phyloP scores from a whole-genome alignment of 2,113 vertebrate species.

The Orthonyx spaldingii region DNA sequence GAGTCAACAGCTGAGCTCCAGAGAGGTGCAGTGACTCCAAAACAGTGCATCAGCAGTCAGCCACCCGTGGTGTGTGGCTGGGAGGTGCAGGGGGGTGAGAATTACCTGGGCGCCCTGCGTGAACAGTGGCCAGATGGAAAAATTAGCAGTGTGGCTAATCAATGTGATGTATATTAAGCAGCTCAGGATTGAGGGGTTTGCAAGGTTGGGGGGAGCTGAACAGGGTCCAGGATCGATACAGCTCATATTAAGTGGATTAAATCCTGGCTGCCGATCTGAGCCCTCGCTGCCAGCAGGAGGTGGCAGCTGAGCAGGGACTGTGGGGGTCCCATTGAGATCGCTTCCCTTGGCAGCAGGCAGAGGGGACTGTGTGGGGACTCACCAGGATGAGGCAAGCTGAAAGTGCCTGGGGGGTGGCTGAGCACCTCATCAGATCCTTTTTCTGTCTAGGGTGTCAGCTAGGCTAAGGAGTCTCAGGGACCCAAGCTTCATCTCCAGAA shows the following conservation, averaged over 20 bases:
- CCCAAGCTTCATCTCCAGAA: background rate
- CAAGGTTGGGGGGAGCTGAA: background rate
- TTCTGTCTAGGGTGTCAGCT: background rate
- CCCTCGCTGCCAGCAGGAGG: background rate
- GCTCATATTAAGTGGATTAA: constrained; percentile 45
- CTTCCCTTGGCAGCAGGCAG: background rate
- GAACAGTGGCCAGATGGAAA: constrained; percentile 2
- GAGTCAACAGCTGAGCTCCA: accelerated
- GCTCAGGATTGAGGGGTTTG: background rate
- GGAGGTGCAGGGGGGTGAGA: background rate
- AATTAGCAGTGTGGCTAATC: constrained; percentile 47
- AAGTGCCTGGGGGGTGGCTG: background rate
- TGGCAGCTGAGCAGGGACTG: background rate
- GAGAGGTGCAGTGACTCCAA: background rate
- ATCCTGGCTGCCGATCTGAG: background rate
- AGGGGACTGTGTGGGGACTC: background rate
- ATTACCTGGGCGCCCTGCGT: background rate
- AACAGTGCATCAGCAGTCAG: background rate
- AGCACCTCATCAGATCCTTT: background rate
- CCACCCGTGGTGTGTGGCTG: background rate
- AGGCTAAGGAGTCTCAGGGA: background rate
- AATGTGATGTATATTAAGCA: constrained; percentile 30
- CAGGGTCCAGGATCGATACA: background rate
- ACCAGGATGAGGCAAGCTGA: accelerated
- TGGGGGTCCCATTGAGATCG: accelerated